A percentile compares a stretch with the other conserved stretches of the same genome.
phyloP scores from a whole-genome alignment of 2,797 vertebrate genomes.

The Aplochiton taeniatus region DNA sequence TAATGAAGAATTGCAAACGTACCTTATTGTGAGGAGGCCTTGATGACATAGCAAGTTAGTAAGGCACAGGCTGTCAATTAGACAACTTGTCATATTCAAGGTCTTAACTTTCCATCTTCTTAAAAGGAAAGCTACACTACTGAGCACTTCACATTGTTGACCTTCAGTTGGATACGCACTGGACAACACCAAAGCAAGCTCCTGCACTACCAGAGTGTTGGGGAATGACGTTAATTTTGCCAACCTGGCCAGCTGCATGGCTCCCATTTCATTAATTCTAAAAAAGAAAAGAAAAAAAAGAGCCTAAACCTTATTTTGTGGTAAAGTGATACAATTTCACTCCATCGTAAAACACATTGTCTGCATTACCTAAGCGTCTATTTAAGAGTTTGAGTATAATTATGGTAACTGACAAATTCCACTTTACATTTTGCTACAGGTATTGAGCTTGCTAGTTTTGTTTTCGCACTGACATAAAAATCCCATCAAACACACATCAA shows the following conservation, averaged over 20 bases:
- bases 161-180: conserved; percentile 8
- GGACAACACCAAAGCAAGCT: conserved; percentile 20
- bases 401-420: no score
- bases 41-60: conserved; percentile 23
- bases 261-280: conserved; percentile 31
- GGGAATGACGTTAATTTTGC: not conserved
- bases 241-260: conserved; percentile 9
- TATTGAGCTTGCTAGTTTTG: no score
- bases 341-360: no score
- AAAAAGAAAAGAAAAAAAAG: not conserved
- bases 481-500: no score
- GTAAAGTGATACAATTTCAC: no score
- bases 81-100: conserved; percentile 23
- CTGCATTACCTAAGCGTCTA: no score
- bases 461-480: no score
- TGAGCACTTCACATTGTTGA: conserved; percentile 12
- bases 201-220: conserved; percentile 6
- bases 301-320: not conserved
- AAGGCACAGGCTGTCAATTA: conserved; percentile 10
- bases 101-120: conserved; percentile 26
- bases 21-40: conserved; percentile 17
- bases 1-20: not conserved
- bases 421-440: no score
- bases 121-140: conserved; percentile 21
- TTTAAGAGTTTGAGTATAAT: no score